Evolutionary conservation across 2,797 vertebrate genomes (phyloP).

Genomic region (Allobates femoralis): DNA sequence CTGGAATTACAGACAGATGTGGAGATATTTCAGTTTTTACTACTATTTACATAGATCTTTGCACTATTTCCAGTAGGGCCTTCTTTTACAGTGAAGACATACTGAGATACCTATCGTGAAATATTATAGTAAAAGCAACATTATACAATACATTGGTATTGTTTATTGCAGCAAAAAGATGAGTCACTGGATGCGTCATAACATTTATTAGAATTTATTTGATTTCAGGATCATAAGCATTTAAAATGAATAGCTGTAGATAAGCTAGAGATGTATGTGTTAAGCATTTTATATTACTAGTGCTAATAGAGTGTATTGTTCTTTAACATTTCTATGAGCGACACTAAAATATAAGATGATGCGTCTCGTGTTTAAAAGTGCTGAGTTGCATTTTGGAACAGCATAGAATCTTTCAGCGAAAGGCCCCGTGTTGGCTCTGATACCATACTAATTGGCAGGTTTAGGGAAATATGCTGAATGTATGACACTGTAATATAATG

Average conservation of each 20-base stretch:
- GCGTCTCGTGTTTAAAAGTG: conserved; percentile 6
- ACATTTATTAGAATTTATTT: not conserved
- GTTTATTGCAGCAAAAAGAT: not conserved
- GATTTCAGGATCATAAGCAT: not conserved
- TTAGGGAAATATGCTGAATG: conserved; percentile 42
- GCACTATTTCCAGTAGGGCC: not conserved
- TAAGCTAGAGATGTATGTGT: not conserved
- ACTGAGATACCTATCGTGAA: not conserved
- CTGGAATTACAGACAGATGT: conserved; percentile 20
- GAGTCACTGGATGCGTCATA: not conserved
- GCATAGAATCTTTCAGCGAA: conserved; percentile 25
- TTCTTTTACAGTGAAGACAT: not conserved
- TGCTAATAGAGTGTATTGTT: not conserved
- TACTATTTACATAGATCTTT: not conserved
- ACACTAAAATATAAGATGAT: not conserved
- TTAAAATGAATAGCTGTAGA: not conserved
- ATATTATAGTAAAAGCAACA: not conserved
- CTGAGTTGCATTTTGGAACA: conserved; percentile 25
- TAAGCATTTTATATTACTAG: not conserved
- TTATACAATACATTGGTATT: not conserved
- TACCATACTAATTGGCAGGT: conserved; percentile 37
- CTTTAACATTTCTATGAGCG: too few relatives aligned
- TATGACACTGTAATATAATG: conserved; percentile 47
- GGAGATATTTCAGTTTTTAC: not conserved
- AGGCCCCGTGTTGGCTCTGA: conserved; percentile 27